Percentiles rank a stretch among this genome's conserved stretches.
Evolutionary conservation across 2,888 invertebrate genomes (phyloP).

Genomic region (Bruchidius siliquastri): DNA sequence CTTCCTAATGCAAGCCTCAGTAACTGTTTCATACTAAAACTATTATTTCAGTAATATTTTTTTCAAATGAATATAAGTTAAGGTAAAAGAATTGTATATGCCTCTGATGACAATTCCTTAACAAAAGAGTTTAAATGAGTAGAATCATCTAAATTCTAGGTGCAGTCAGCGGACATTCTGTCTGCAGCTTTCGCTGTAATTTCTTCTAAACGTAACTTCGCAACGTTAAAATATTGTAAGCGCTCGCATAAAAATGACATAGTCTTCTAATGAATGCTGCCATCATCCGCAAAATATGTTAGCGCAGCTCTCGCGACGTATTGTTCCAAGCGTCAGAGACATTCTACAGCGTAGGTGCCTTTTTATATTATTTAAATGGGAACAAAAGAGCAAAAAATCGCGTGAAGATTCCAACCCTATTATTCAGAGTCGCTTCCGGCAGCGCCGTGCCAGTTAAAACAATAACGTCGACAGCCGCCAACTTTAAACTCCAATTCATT

Average conservation of each 20-base stretch:
- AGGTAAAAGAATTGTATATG: too few relatives aligned
- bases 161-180: background rate
- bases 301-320: background rate
- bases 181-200: background rate
- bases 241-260: background rate
- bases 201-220: background rate
- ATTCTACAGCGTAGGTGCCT: background rate
- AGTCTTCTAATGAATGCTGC: background rate
- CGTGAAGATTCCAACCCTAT: background rate
- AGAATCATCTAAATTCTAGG: too few relatives aligned
- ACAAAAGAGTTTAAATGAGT: too few relatives aligned
- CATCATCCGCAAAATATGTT: background rate
- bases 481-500: background rate
- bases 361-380: background rate
- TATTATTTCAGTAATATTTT: too few relatives aligned
- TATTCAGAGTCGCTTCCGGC: background rate
- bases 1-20: too few relatives aligned
- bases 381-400: background rate
- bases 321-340: background rate
- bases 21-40: too few relatives aligned
- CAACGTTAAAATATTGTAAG: background rate
- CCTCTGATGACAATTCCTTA: too few relatives aligned
- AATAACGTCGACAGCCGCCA: background rate
- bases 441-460: background rate
- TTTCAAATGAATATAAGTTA: too few relatives aligned